Evolutionary conservation across 2,797 vertebrate genomes (phyloP), one percentile per base, ranked within the genome.

Genomic region (Falco peregrinus): DNA sequence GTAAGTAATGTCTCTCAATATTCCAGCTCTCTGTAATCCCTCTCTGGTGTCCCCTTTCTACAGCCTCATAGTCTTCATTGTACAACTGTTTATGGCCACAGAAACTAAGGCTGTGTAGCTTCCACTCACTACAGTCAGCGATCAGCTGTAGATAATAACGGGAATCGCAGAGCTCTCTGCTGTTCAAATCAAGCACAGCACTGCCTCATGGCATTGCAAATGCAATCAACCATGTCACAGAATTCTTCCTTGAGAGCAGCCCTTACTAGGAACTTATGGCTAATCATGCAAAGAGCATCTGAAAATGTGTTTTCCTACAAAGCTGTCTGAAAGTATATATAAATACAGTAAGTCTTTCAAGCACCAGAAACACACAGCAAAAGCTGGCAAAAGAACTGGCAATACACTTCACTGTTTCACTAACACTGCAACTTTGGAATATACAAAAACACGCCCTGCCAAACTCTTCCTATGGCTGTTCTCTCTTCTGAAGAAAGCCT

Each of bases 361-460:
- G 41, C 7, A 18, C 0, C 5, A 87, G 22, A 54, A 69, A 57
- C 17, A 31, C 0, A 53, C 6, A 6, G 37, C 11, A 43, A 54
- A 65, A 63, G 13, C 22, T 1, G 13, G 48, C 20, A 61, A 41
- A 77, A 80, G 9, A 43, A 77, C 14, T 3, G 1, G 11, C 0
- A 2, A 29, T 8, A 61, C 7, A 8, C 24, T 80, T 60, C 1
- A 33, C 11, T 54, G 25, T 26, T 78, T 57, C 21, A 67, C n/a
- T 48, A 54, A 69, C 31, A 33, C 3, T n/a, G 74, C 4, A 41
- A 10, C 41, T 71, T 53, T 11, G 9, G n/a, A 33, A 47, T 9
- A 61, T 5, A 61, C 3, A 68, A 70, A 90, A 33, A 3, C 39
- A 71, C 0, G 0, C 4, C 3, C 9, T 16, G 7, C 4, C 3